Conservation (phyloP, 2,113 vertebrate species). For the Bubo scandiacus region DNA sequence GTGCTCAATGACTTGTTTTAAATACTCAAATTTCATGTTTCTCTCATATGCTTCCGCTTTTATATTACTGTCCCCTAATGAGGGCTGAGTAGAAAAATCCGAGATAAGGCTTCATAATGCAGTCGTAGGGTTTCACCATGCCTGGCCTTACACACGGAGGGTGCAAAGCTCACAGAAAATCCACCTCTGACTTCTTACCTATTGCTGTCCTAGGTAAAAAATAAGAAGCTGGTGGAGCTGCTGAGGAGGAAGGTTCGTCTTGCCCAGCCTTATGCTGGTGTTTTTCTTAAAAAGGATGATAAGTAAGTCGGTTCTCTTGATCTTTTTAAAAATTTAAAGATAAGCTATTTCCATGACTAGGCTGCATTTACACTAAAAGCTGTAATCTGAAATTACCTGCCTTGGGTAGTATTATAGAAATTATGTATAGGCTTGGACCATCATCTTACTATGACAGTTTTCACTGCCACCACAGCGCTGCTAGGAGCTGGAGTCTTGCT, state of each 20-base stretch:
- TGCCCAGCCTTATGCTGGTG: constrained; percentile 94
- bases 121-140: background rate
- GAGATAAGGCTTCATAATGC: background rate
- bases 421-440: background rate
- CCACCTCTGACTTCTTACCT: background rate
- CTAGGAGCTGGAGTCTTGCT: background rate
- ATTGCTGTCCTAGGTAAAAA: constrained; percentile 85
- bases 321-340: background rate
- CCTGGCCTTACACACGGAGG: background rate
- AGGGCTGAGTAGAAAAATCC: background rate
- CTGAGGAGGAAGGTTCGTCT: constrained; percentile 93
- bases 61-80: background rate
- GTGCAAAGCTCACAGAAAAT: background rate
- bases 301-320: constrained; percentile 73
- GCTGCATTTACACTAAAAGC: background rate
- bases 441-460: background rate
- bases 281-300: constrained; percentile 95
- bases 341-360: background rate
- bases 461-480: background rate
- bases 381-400: background rate
- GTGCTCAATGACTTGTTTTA: background rate
- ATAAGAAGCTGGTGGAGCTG: constrained; percentile 90
- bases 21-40: background rate
- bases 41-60: background rate
- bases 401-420: background rate